These are phyloP conservation scores for Phoxinus phoxinus DNA, from an alignment of 2,113 vertebrate genomes.

Conservation along the genomic window DNA sequence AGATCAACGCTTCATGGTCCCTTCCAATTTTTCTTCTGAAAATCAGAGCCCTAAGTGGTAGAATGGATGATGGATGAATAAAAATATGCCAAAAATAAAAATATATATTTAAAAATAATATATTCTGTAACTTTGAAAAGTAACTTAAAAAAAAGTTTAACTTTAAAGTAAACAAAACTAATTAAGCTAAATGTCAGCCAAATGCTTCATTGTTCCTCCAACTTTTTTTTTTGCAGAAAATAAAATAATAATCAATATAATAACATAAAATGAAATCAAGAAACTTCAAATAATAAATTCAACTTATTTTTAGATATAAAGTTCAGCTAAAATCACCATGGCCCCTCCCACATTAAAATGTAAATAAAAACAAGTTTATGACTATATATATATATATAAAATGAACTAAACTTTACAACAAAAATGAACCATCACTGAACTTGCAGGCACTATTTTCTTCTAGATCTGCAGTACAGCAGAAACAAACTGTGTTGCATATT, in stretches of 20 bases:
- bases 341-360: not conserved
- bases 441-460: too few species aligned
- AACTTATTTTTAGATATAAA: not conserved
- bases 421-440: too few species aligned
- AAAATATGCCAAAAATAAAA: too few species aligned
- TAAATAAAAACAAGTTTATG: not conserved
- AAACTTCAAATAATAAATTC: not conserved
- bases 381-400: too few species aligned
- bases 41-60: not conserved
- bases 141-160: not conserved
- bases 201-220: not conserved
- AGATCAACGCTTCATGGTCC: not conserved
- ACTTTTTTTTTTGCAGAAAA: not conserved
- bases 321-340: not conserved
- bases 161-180: too few species aligned
- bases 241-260: not conserved
- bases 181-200: not conserved
- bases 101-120: not conserved
- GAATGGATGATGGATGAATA: too few species aligned
- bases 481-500: too few species aligned
- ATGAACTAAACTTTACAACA: too few species aligned
- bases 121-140: not conserved
- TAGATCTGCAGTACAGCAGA: too few species aligned
- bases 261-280: not conserved
- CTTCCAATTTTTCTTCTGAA: not conserved